Conservation (phyloP, 1,140 invertebrate species). For the Nasonia vitripennis region DNA sequence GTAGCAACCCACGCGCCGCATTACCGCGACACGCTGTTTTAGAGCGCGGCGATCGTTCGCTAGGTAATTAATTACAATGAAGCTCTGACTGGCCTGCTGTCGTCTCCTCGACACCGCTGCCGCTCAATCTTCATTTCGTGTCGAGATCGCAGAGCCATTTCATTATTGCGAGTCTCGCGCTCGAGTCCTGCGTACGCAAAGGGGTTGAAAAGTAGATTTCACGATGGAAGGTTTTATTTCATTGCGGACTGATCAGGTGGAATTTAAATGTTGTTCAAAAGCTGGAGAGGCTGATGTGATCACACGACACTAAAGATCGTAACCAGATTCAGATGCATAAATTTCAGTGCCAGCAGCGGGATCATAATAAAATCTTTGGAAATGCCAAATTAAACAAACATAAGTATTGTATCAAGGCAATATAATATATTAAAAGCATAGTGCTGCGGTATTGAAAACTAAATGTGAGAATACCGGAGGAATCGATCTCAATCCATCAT, state of each 20-base stretch:
- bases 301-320: too few relatives aligned
- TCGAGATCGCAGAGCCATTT: neutral
- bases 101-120: neutral
- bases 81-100: neutral
- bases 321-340: too few relatives aligned
- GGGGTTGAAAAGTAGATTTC: neutral
- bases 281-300: too few relatives aligned
- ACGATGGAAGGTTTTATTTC: neutral
- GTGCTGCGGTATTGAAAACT: too few relatives aligned
- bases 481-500: neutral
- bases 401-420: too few relatives aligned
- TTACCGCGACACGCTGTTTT: slow-evolving; percentile 9
- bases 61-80: slow-evolving; percentile 36
- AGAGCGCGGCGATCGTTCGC: neutral
- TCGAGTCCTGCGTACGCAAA: neutral
- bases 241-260: too few relatives aligned
- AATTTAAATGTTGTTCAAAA: too few relatives aligned
- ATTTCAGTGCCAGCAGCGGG: too few relatives aligned
- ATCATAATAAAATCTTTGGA: too few relatives aligned
- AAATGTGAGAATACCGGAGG: neutral
- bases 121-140: slow-evolving; percentile 24
- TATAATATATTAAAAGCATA: too few relatives aligned
- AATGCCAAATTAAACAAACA: too few relatives aligned
- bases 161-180: neutral
- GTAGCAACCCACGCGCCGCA: neutral